Conservation (phyloP, 2,888 invertebrate genomes). For the Tipula unca region DNA sequence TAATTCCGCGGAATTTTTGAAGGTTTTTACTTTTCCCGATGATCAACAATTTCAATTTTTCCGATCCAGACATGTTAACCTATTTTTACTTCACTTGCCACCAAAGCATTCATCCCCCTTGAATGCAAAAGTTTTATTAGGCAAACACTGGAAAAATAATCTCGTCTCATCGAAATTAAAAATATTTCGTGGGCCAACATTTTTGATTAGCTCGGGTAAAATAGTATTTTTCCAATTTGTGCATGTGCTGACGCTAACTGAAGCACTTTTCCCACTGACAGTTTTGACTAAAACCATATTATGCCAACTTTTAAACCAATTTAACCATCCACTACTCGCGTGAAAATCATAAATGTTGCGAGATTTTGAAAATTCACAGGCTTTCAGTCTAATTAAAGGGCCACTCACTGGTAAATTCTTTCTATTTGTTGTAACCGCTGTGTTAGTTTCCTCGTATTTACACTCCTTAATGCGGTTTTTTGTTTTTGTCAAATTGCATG, state of each 20-base stretch:
- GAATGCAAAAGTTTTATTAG: constrained; percentile 30
- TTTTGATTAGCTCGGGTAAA: constrained; percentile 25
- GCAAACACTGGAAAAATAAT: constrained; percentile 30
- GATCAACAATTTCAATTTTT: constrained; percentile 32
- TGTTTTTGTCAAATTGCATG: neutral
- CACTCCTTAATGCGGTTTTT: neutral
- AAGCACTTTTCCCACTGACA: neutral
- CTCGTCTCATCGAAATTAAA: constrained; percentile 31
- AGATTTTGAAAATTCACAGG: neutral
- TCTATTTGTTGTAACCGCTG: neutral
- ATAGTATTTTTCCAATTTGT: constrained; percentile 22
- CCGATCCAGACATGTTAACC: constrained; percentile 32
- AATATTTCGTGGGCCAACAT: constrained; percentile 29
- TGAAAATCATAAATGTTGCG: constrained; percentile 22
- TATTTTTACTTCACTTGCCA: constrained; percentile 31
- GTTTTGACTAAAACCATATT: neutral
- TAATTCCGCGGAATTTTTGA: constrained; percentile 33
- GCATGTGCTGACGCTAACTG: neutral
- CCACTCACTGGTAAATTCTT: neutral
- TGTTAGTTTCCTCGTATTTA: neutral
- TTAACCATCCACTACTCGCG: constrained; percentile 26
- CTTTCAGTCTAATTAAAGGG: neutral
- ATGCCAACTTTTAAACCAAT: constrained; percentile 25
- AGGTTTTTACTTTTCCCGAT: constrained; percentile 33
- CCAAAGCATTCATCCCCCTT: constrained; percentile 32